A percentile compares a stretch with the other conserved stretches of the same genome.
Conservation (phyloP, 2,113 vertebrate genomes). For the Henicopernis longicauda region DNA sequence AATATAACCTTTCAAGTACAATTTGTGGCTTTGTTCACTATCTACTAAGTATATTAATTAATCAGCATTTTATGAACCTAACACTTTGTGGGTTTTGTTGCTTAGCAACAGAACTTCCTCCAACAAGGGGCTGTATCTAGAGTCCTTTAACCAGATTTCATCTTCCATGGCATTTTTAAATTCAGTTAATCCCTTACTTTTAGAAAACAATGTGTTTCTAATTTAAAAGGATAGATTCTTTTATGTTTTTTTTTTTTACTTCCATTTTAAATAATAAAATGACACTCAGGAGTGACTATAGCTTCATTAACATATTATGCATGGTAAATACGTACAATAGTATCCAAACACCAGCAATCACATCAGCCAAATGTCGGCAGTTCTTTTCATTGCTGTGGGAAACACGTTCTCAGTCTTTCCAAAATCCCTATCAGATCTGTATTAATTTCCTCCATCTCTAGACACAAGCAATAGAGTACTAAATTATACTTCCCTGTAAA, state of each 20-base stretch:
- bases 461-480: not conserved
- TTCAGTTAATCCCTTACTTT: not conserved
- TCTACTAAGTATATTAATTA: slow-evolving; percentile 34
- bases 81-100: not conserved
- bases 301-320: not conserved
- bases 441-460: not conserved
- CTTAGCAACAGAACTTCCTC: slow-evolving; percentile 20
- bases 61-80: slow-evolving; percentile 15
- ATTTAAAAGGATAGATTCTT: not conserved
- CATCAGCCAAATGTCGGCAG: not conserved
- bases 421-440: not conserved
- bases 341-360: not conserved
- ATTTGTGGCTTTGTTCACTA: not conserved
- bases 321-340: not conserved
- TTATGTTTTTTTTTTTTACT: not conserved
- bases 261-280: not conserved
- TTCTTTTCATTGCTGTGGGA: not conserved
- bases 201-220: not conserved
- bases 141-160: not conserved
- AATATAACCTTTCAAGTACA: not conserved
- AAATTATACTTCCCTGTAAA: slow-evolving; percentile 5
- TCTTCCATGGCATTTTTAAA: not conserved
- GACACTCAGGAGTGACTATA: not conserved
- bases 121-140: not conserved
- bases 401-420: not conserved